phyloP scores from a whole-genome alignment of 2,797 vertebrate species.

The Sebastes taczanowskii region DNA sequence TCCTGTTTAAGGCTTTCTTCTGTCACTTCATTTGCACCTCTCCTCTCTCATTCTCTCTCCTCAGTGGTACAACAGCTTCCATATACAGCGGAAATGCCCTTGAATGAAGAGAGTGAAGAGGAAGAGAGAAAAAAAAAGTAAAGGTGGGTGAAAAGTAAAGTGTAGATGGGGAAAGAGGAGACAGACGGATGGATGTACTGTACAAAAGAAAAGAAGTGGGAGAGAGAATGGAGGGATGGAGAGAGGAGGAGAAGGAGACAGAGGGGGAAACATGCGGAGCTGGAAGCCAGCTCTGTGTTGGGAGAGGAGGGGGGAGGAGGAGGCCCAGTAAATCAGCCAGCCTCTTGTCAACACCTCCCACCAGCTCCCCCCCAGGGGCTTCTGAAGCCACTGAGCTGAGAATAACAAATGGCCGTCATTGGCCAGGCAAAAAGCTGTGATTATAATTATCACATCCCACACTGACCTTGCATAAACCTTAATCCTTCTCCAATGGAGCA shows the following conservation, averaged over 20 bases:
- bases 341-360: slow-evolving; percentile 95
- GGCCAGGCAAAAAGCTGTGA: slow-evolving; percentile 99
- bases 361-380: slow-evolving; percentile 78
- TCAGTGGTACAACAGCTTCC: not conserved
- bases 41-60: not conserved
- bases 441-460: slow-evolving; percentile 99
- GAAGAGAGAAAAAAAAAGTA: not conserved
- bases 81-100: not conserved
- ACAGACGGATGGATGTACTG: not conserved
- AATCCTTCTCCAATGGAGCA: slow-evolving; percentile 99
- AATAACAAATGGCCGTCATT: slow-evolving; percentile 99
- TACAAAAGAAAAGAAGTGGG: not conserved
- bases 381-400: slow-evolving; percentile 96
- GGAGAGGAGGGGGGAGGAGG: slow-evolving; percentile 58
- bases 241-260: slow-evolving; percentile 22
- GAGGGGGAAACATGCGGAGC: slow-evolving; percentile 13
- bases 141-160: slow-evolving; percentile 12
- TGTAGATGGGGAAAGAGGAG: not conserved
- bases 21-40: not conserved
- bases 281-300: slow-evolving; percentile 35
- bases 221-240: slow-evolving; percentile 19
- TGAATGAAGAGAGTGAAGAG: not conserved
- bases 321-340: slow-evolving; percentile 97
- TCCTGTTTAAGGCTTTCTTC: not conserved
- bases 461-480: slow-evolving; percentile 99